Percentiles rank a stretch among this genome's conserved stretches.
These are phyloP conservation scores for Polyommatus iphigenia DNA, from an alignment of 2,888 invertebrate species.

Conservation along the genomic window DNA sequence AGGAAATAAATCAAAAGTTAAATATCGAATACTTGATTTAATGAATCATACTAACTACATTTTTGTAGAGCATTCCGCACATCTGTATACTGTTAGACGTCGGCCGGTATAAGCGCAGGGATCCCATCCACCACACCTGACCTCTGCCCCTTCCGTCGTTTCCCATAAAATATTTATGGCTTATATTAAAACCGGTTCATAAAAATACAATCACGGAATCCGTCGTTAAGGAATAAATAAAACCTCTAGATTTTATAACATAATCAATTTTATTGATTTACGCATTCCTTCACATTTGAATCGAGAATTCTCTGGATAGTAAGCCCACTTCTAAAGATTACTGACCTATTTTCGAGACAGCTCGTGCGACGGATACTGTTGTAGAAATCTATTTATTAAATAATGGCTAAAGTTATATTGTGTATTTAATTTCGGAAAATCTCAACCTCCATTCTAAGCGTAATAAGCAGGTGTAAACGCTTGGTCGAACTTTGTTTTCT, in stretches of 20 bases:
- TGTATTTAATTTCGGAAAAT: no score
- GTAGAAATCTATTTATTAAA: neutral
- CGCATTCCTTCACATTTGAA: constrained; percentile 7
- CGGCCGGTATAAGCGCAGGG: neutral
- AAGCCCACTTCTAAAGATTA: neutral
- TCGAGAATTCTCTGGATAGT: neutral
- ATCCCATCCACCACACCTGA: constrained; percentile 16
- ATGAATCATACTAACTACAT: neutral
- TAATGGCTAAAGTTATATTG: neutral
- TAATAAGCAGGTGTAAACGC: neutral
- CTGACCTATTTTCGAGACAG: neutral
- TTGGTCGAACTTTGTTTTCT: neutral
- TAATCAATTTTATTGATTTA: constrained; percentile 19
- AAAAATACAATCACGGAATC: constrained; percentile 22
- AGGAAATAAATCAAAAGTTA: no score
- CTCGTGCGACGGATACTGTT: neutral
- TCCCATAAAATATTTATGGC: constrained; percentile 21
- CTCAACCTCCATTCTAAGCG: no score
- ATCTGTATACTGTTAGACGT: neutral
- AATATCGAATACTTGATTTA: no score
- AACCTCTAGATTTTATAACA: constrained; percentile 13
- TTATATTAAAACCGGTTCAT: constrained; percentile 16
- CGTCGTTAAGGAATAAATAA: constrained; percentile 14
- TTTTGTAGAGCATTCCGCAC: neutral
- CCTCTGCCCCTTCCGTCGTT: constrained; percentile 1